phyloP scores from a whole-genome alignment of 2,113 vertebrate genomes.

The Cottus gobio region DNA sequence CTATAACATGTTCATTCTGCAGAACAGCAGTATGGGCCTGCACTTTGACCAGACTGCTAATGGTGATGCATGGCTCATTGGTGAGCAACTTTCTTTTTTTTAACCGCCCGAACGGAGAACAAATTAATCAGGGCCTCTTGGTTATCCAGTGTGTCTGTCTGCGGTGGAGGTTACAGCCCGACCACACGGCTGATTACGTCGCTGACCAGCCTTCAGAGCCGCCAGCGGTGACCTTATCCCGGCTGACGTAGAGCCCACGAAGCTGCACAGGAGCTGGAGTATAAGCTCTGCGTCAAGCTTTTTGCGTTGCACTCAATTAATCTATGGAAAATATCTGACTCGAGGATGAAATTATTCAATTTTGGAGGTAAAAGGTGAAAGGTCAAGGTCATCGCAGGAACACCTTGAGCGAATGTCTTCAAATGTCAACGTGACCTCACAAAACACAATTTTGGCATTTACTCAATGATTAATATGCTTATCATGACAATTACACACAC shows the following conservation, averaged over 20 bases:
- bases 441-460: background rate
- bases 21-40: conserved; percentile 44
- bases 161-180: conserved; percentile 49
- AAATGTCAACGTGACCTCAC: background rate
- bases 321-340: background rate
- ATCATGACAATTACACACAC: background rate
- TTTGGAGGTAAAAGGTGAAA: background rate
- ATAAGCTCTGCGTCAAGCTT: background rate
- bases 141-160: conserved; percentile 56
- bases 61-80: conserved; percentile 50
- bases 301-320: background rate
- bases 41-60: conserved; percentile 60
- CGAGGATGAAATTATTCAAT: background rate
- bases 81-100: conserved; percentile 10
- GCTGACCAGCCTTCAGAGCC: conserved; percentile 49
- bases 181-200: conserved; percentile 64
- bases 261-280: conserved; percentile 2
- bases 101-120: conserved; percentile 11
- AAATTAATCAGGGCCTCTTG: conserved; percentile 53
- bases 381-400: background rate
- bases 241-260: conserved; percentile 3
- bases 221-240: conserved; percentile 35
- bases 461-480: background rate
- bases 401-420: background rate
- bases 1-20: conserved; percentile 50